Conservation (phyloP, 2,888 invertebrate species). For the Plemyria rubiginata region DNA sequence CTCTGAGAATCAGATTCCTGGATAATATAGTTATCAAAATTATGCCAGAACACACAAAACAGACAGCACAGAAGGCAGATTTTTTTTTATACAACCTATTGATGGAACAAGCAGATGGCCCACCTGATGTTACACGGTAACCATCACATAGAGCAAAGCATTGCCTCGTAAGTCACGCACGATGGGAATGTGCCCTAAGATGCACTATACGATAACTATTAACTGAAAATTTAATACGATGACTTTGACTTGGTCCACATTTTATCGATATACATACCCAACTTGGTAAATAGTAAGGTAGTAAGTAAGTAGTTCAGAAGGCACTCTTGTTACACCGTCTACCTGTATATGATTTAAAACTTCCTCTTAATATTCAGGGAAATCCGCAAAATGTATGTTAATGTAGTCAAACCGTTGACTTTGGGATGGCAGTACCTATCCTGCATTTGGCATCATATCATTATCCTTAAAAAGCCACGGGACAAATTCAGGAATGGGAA, state of each 20-base stretch:
- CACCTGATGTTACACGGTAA: too few relatives aligned
- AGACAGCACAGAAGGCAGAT: too few relatives aligned
- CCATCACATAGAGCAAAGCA: too few relatives aligned
- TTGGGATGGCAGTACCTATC: constrained; percentile 16
- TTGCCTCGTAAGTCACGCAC: too few relatives aligned
- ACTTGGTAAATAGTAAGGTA: neutral
- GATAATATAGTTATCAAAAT: too few relatives aligned
- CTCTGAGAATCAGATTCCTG: too few relatives aligned
- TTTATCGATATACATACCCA: constrained; percentile 1
- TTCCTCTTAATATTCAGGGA: constrained; percentile 24
- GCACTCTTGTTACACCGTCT: neutral
- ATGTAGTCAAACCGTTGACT: constrained; percentile 33
- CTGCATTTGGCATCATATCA: constrained; percentile 26
- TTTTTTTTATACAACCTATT: too few relatives aligned
- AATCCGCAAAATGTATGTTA: constrained; percentile 33
- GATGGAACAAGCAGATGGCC: too few relatives aligned
- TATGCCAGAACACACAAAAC: too few relatives aligned
- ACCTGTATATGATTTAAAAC: constrained; percentile 26
- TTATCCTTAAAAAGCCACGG: constrained; percentile 20
- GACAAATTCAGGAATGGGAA: constrained; percentile 9
- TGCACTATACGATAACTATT: too few relatives aligned
- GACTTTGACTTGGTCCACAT: neutral
- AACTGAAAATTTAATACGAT: too few relatives aligned
- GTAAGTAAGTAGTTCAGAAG: neutral
- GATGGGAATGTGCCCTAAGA: too few relatives aligned